A percentile compares a stretch with the other conserved stretches of the same genome.
phyloP scores from a whole-genome alignment of 2,113 vertebrate genomes.

The Telmatochromis sp. region DNA sequence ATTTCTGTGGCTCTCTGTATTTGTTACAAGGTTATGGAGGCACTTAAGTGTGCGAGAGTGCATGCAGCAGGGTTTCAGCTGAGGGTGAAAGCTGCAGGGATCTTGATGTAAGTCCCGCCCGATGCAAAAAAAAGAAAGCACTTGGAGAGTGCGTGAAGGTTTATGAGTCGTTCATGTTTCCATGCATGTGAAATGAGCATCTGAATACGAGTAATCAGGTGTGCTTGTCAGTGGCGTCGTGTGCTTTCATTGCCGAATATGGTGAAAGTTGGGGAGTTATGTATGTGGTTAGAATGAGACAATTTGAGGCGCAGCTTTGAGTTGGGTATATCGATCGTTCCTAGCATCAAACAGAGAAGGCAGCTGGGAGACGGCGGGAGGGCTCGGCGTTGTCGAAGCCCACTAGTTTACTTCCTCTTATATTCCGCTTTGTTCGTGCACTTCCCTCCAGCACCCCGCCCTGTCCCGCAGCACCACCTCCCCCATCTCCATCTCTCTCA shows the following conservation, averaged over 20 bases:
- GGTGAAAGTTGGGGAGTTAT: background rate
- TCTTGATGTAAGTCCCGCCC: background rate
- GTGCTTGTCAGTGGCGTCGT: background rate
- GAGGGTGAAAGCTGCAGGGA: background rate
- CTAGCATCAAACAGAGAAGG: conserved; percentile 35
- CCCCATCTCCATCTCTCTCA: conserved; percentile 6
- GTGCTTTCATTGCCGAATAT: background rate
- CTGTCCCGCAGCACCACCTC: background rate
- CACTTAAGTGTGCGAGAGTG: background rate
- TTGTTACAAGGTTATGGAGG: conserved; percentile 17
- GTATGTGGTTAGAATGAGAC: background rate
- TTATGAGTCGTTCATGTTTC: background rate
- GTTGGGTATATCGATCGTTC: conserved; percentile 41
- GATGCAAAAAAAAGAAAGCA: background rate
- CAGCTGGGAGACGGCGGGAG: conserved; percentile 46
- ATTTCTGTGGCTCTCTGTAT: background rate
- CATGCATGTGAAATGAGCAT: background rate
- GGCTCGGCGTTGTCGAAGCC: background rate
- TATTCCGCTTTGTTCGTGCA: conserved; percentile 14
- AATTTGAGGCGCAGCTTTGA: background rate
- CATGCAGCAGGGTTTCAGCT: background rate
- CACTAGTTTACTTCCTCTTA: conserved; percentile 23
- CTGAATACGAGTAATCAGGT: conserved; percentile 6
- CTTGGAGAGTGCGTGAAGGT: background rate
- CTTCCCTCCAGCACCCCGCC: background rate